Evolutionary conservation across 2,113 vertebrate genomes (phyloP).

Genomic region (Platysternon megacephalum): DNA sequence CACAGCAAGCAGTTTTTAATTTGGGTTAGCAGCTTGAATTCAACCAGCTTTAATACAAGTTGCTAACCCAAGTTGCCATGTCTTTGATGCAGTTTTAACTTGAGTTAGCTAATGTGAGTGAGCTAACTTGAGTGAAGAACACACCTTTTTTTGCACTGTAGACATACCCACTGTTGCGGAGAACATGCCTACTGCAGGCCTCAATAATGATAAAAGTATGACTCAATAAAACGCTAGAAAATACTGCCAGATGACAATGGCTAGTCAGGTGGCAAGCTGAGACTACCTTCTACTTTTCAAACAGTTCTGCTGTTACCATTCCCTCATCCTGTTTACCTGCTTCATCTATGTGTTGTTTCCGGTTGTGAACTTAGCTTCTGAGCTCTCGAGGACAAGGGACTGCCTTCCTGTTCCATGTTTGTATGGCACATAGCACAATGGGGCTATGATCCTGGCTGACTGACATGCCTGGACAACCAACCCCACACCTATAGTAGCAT

Average conservation of each 20-base stretch:
- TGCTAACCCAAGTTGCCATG: background rate
- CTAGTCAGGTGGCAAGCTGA: background rate
- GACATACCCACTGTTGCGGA: background rate
- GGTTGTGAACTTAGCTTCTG: background rate
- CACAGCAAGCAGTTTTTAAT: background rate
- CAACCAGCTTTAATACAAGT: background rate
- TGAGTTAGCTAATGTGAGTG: background rate
- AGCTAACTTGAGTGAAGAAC: background rate
- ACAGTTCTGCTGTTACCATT: background rate
- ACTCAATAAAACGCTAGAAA: background rate
- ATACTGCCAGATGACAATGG: background rate
- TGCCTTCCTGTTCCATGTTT: background rate
- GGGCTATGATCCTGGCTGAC: background rate
- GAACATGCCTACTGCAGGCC: background rate
- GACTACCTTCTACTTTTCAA: background rate
- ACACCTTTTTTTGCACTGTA: too few relatives aligned
- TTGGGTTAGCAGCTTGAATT: background rate
- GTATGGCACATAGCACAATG: background rate
- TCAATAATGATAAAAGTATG: background rate
- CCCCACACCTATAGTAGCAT: too few relatives aligned
- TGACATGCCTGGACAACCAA: background rate
- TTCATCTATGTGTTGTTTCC: background rate
- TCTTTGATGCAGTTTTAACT: background rate
- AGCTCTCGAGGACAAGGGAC: background rate
- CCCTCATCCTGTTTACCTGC: background rate